Conservation (phyloP, 2,113 vertebrate genomes). For the Elachura formosa region DNA sequence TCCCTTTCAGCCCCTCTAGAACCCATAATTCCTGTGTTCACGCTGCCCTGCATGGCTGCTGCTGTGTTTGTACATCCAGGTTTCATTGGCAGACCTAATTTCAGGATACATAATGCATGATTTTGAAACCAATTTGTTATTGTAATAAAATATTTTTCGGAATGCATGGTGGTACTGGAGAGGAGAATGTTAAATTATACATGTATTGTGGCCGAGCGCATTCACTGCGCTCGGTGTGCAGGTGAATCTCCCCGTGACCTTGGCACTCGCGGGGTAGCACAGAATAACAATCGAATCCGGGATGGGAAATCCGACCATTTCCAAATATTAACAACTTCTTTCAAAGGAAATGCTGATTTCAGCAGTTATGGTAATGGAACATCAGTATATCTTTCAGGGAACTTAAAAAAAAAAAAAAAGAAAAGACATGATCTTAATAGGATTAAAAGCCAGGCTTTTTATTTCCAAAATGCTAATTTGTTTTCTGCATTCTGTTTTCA, state of each 20-base stretch:
- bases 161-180: conserved; percentile 73
- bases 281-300: conserved; percentile 78
- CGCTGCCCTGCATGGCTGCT: conserved; percentile 13
- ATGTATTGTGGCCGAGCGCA: conserved; percentile 76
- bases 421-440: conserved; percentile 71
- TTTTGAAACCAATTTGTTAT: conserved; percentile 84
- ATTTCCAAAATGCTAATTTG: conserved; percentile 81
- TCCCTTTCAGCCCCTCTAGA: conserved; percentile 16
- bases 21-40: neutral
- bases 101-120: conserved; percentile 83
- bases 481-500: conserved; percentile 71
- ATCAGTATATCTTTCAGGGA: conserved; percentile 76
- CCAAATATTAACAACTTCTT: conserved; percentile 82
- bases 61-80: conserved; percentile 67
- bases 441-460: conserved; percentile 78
- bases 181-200: conserved; percentile 83
- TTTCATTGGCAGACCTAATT: conserved; percentile 78
- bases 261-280: conserved; percentile 72
- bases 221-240: conserved; percentile 75
- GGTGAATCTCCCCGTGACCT: conserved; percentile 80
- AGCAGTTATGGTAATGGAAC: conserved; percentile 79
- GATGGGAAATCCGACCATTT: conserved; percentile 75
- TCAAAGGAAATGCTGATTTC: conserved; percentile 80
- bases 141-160: conserved; percentile 85
- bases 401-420: conserved; percentile 49